Evolutionary conservation across 1,140 invertebrate genomes (phyloP), one percentile per base, ranked within the genome.

Genomic region (Drosophila ohnishii): DNA sequence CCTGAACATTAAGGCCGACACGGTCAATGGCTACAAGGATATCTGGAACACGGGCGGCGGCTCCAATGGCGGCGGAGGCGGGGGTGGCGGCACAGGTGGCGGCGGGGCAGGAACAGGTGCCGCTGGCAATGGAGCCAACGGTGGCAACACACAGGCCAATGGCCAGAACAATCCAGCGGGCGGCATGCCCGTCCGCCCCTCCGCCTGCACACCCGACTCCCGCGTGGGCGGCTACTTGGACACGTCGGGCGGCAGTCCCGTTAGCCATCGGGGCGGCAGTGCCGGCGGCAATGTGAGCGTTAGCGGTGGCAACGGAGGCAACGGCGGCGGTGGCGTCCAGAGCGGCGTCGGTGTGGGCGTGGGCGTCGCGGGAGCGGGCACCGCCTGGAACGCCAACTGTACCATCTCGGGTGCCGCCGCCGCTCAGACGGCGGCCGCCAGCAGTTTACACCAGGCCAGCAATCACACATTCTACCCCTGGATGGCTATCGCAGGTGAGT

Each of bases 401-500:
- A 90, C 90, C 75, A 92, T 92, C 60, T 92, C 91, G 47, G 91
- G 91, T 91, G 94, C 92, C 91, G 94, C 96, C 56, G 94, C 95
- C 69, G 94, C 96, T 47, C 95, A 96, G 92, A 94, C 95, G 82
- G 95, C 95, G 60, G 95, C 95, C 55, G 95, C 96, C 45, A 96
- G 96, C 92, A 95, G 96, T 78, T 96, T 97, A 91, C 96, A 97
- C 92, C 96, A 97, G 93, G 94, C 95, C 92, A 94, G 95, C 91
- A 97, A 96, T 92, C 97, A 98, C 94, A 98, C 97, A 90, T 98
- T 98, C 94, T 98, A 98, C 93, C 97, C 97, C 74, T 98, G 97
- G 97, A 98, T 98, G 97, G 97, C 97, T 93, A 98, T 98, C 94
- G 97, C 97, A 97, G 97, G 97, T 98, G 93, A 95, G 96, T 90